Percentiles rank a stretch among this genome's conserved stretches.
These are phyloP conservation scores for Drosophila obscura DNA, from an alignment of 1,140 invertebrate genomes.

Conservation along the genomic window DNA sequence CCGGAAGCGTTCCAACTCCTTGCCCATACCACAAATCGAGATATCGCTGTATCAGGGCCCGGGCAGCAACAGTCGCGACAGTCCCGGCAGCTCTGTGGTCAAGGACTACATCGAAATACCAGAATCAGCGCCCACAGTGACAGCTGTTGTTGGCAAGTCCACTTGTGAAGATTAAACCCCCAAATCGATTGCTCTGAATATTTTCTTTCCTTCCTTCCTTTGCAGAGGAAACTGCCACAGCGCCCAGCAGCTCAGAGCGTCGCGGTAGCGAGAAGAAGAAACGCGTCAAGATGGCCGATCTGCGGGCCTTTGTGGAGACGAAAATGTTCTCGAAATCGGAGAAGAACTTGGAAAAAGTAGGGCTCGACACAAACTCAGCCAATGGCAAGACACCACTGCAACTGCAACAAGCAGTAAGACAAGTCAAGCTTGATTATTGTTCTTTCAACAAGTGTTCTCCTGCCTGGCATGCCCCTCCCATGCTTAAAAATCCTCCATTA, in stretches of 20 bases:
- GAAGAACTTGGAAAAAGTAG: constrained; percentile 94
- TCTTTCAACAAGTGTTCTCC: constrained; percentile 39
- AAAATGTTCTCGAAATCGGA: constrained; percentile 95
- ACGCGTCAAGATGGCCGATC: constrained; percentile 94
- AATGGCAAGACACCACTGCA: constrained; percentile 84
- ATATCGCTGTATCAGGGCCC: constrained; percentile 92
- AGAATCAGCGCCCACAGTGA: constrained; percentile 83
- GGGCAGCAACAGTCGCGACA: constrained; percentile 88
- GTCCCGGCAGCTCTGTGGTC: constrained; percentile 83
- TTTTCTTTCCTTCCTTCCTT: constrained; percentile 6
- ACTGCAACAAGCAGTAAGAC: constrained; percentile 83
- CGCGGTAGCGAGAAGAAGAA: constrained; percentile 92
- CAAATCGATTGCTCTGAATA: no score
- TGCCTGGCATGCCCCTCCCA: constrained; percentile 24
- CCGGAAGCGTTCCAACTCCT: constrained; percentile 93
- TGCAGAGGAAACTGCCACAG: constrained; percentile 85
- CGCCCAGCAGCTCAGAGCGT: constrained; percentile 85
- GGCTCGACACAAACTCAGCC: constrained; percentile 87
- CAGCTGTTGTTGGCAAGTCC: constrained; percentile 64
- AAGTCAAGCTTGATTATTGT: constrained; percentile 45
- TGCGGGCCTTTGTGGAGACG: constrained; percentile 95
- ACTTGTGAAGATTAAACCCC: no score
- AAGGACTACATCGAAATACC: constrained; percentile 92
- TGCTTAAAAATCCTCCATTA: constrained; percentile 7
- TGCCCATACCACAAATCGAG: constrained; percentile 97